Evolutionary conservation across 2,888 invertebrate genomes (phyloP).

Genomic region (Coremacera marginata): DNA sequence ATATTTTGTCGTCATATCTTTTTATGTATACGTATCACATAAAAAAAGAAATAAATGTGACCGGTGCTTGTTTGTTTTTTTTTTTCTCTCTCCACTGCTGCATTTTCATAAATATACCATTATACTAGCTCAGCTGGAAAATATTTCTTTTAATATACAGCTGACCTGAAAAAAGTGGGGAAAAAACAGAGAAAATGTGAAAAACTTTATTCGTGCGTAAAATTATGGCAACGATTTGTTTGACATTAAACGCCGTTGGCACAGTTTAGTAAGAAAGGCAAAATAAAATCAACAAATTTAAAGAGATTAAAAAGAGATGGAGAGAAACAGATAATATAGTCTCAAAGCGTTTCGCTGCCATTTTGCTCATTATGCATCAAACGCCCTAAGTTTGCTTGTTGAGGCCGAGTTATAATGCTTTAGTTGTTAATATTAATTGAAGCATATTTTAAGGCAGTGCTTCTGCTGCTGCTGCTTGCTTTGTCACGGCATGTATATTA

Average conservation of each 20-base stretch:
- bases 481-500: background rate
- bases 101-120: no score
- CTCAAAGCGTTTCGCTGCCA: background rate
- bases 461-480: background rate
- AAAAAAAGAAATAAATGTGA: background rate
- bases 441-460: background rate
- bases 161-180: no score
- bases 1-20: background rate
- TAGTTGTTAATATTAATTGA: background rate
- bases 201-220: no score
- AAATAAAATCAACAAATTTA: background rate
- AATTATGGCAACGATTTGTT: no score
- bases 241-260: no score
- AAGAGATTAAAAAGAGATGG: background rate
- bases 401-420: background rate
- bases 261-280: no score
- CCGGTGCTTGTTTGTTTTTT: no score
- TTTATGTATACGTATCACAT: slow-evolving; percentile 3
- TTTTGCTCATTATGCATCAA: background rate
- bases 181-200: no score
- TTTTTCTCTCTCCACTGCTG: no score
- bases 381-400: background rate
- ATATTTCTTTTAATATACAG: no score
- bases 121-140: no score
- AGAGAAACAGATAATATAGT: background rate